Conservation (phyloP, 2,797 vertebrate species). For the Loris lydekkerianus region DNA sequence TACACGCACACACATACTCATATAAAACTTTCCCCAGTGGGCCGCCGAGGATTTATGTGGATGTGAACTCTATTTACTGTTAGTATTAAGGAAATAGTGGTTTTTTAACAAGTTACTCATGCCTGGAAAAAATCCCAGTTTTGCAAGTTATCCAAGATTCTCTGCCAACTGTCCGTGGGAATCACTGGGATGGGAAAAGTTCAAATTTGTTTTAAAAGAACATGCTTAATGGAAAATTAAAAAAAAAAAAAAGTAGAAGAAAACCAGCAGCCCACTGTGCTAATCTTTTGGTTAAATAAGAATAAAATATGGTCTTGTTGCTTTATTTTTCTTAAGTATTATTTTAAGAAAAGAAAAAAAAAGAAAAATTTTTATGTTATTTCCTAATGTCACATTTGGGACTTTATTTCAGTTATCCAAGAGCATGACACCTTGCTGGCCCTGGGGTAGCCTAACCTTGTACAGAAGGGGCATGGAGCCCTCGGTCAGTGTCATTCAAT, state of each 20-base stretch:
- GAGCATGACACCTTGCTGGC: slow-evolving; percentile 5
- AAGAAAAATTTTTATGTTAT: not conserved
- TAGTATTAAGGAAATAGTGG: slow-evolving; percentile 97
- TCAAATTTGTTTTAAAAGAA: slow-evolving; percentile 92
- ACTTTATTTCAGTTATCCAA: slow-evolving; percentile 54
- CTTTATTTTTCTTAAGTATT: slow-evolving; percentile 81
- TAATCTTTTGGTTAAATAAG: slow-evolving; percentile 86
- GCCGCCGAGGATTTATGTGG: slow-evolving; percentile 91
- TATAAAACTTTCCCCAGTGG: slow-evolving; percentile 89
- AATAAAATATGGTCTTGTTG: slow-evolving; percentile 84
- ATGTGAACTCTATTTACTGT: slow-evolving; percentile 93
- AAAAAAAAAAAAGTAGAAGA: slow-evolving; percentile 58
- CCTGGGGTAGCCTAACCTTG: slow-evolving; percentile 48
- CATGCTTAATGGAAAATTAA: slow-evolving; percentile 92
- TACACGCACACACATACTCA: slow-evolving; percentile 78
- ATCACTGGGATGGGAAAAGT: slow-evolving; percentile 97
- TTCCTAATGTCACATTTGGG: slow-evolving; percentile 72
- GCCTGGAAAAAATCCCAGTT: slow-evolving; percentile 97
- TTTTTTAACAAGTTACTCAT: slow-evolving; percentile 99
- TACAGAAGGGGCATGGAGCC: not conserved
- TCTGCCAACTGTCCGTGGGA: slow-evolving; percentile 99
- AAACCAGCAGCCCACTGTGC: slow-evolving; percentile 76
- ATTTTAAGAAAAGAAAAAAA: slow-evolving; percentile 72
- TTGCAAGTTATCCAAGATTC: slow-evolving; percentile 96
- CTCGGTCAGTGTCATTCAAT: accelerated